Conservation (phyloP, 2,113 vertebrate genomes). For the Eulemur macaco region DNA sequence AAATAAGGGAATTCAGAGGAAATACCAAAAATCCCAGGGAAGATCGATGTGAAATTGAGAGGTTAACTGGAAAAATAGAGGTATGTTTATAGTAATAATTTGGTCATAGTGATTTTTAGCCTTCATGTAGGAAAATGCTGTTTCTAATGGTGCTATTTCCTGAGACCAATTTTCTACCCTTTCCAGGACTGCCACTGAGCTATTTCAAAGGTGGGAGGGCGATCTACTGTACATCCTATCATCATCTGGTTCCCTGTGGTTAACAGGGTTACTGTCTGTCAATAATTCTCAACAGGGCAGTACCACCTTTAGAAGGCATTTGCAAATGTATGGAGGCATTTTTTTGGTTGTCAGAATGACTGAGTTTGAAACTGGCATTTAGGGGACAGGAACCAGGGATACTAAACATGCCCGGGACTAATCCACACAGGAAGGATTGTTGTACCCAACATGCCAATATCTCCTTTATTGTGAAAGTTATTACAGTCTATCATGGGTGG, state of each 20-base stretch:
- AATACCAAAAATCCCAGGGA: conserved; percentile 83
- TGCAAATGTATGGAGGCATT: neutral
- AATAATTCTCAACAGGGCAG: neutral
- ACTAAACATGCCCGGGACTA: neutral
- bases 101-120: neutral
- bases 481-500: neutral
- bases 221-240: neutral
- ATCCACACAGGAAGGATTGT: neutral
- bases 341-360: conserved; percentile 42
- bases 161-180: neutral
- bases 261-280: neutral
- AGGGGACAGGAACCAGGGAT: neutral
- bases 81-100: conserved; percentile 77
- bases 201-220: neutral
- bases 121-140: neutral
- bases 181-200: neutral
- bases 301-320: neutral
- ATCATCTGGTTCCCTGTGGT: neutral
- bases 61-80: conserved; percentile 88
- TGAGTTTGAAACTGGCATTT: neutral
- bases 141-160: conserved; percentile 10
- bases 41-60: conserved; percentile 85
- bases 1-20: conserved; percentile 84
- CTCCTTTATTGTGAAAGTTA: neutral
- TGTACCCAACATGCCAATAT: neutral